A percentile compares a stretch with the other conserved stretches of the same genome.
Evolutionary conservation across 1,140 invertebrate species (phyloP).

Genomic region (Papilio aristodemus): DNA sequence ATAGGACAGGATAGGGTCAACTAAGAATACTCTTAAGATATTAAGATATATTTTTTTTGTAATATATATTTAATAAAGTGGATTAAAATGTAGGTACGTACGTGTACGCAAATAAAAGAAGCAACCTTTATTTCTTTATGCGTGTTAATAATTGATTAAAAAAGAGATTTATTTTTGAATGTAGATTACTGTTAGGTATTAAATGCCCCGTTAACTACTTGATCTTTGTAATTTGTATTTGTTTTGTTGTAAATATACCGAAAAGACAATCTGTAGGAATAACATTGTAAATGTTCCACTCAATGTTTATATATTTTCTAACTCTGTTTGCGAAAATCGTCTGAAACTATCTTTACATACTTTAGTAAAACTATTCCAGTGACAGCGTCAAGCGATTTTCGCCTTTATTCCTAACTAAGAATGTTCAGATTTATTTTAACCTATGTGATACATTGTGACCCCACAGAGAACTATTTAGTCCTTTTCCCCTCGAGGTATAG

Average conservation of each 20-base stretch:
- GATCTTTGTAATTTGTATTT: not conserved
- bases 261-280: not conserved
- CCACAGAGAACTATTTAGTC: slow-evolving; percentile 10
- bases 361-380: not conserved
- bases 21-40: too few species aligned
- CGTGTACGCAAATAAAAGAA: too few species aligned
- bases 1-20: too few species aligned
- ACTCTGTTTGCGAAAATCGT: slow-evolving; percentile 10
- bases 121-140: too few species aligned
- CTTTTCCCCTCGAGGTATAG: not conserved
- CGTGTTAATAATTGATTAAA: not conserved
- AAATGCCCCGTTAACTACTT: not conserved
- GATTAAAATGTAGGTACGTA: too few species aligned
- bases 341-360: not conserved
- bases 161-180: not conserved
- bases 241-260: not conserved
- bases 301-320: not conserved
- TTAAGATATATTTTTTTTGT: too few species aligned
- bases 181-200: not conserved
- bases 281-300: slow-evolving; percentile 15
- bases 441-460: slow-evolving; percentile 12
- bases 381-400: slow-evolving; percentile 12
- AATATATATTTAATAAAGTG: too few species aligned
- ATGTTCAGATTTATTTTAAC: slow-evolving; percentile 3
- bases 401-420: not conserved